phyloP scores from a whole-genome alignment of 2,797 vertebrate species.

The Hozukius guyotensis region DNA sequence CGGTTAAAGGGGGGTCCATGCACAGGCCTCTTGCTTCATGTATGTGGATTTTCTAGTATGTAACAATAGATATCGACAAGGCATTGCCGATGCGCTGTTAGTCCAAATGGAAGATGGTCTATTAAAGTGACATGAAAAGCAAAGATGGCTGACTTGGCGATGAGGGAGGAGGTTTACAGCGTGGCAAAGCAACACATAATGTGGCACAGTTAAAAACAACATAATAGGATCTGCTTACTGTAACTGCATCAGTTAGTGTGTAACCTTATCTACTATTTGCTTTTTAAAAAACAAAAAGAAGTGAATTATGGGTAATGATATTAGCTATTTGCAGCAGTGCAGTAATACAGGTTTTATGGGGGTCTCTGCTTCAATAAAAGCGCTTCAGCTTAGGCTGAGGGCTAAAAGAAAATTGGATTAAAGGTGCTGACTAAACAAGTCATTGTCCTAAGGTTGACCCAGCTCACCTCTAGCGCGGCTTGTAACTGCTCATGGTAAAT shows the following conservation, averaged over 20 bases:
- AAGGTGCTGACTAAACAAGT: slow-evolving; percentile 68
- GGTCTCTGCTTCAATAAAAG: slow-evolving; percentile 56
- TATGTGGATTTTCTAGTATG: slow-evolving; percentile 41
- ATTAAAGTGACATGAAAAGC: slow-evolving; percentile 53
- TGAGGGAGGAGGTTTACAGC: slow-evolving; percentile 51
- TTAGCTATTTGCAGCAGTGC: slow-evolving; percentile 53
- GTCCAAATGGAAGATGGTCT: slow-evolving; percentile 55
- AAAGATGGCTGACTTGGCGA: slow-evolving; percentile 50
- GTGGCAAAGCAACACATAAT: slow-evolving; percentile 58
- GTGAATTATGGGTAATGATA: slow-evolving; percentile 61
- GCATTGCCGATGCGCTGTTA: slow-evolving; percentile 53
- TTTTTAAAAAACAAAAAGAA: slow-evolving; percentile 21
- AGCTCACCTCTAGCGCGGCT: slow-evolving; percentile 40
- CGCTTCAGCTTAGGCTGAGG: slow-evolving; percentile 30
- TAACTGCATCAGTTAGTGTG: slow-evolving; percentile 47
- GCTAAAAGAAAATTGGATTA: slow-evolving; percentile 65
- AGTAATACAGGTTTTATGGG: slow-evolving; percentile 53
- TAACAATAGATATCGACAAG: slow-evolving; percentile 2
- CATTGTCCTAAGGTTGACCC: slow-evolving; percentile 57
- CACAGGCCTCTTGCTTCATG: slow-evolving; percentile 63
- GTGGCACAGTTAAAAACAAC: slow-evolving; percentile 50
- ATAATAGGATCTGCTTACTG: slow-evolving; percentile 38
- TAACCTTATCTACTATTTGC: slow-evolving; percentile 47
- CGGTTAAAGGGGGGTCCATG: slow-evolving; percentile 45
- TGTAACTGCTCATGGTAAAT: slow-evolving; percentile 42